Percentiles rank a stretch among this genome's conserved stretches.
These are phyloP conservation scores for Pachycephala philippinensis DNA, from an alignment of 2,113 vertebrate species.

Conservation along the genomic window DNA sequence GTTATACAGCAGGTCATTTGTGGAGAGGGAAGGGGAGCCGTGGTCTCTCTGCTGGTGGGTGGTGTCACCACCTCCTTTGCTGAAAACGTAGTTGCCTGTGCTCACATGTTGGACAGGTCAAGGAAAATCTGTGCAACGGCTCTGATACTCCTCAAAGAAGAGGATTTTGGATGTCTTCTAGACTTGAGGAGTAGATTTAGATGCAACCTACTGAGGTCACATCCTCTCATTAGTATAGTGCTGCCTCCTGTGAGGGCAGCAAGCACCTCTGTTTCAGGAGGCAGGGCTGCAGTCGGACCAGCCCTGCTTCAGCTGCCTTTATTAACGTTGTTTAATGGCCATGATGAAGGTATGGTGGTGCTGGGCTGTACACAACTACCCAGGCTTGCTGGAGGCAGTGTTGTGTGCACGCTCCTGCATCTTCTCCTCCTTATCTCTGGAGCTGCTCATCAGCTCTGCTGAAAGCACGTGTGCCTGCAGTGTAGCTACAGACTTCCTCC, in stretches of 20 bases:
- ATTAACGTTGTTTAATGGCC: accelerated
- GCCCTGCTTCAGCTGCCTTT: accelerated
- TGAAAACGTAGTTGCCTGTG: neutral
- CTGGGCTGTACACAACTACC: neutral
- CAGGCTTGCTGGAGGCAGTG: neutral
- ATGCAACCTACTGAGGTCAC: neutral
- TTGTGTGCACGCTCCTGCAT: neutral
- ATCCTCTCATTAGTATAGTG: neutral
- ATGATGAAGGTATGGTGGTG: accelerated
- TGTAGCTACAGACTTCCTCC: neutral
- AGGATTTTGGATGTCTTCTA: neutral
- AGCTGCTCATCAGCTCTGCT: neutral
- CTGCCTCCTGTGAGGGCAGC: neutral
- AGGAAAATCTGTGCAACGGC: neutral
- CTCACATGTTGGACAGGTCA: neutral
- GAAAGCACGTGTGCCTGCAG: neutral
- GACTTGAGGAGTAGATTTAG: neutral
- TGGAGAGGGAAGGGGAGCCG: neutral
- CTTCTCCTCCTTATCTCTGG: neutral
- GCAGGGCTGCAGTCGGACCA: neutral
- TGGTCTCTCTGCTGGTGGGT: neutral
- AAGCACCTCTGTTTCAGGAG: neutral
- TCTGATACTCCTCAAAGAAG: neutral
- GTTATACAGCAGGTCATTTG: neutral
- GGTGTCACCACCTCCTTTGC: neutral